A percentile compares a stretch with the other conserved stretches of the same genome.
These are phyloP conservation scores for Drosophila vallismaia DNA, from an alignment of 2,888 invertebrate species.

Conservation along the genomic window DNA sequence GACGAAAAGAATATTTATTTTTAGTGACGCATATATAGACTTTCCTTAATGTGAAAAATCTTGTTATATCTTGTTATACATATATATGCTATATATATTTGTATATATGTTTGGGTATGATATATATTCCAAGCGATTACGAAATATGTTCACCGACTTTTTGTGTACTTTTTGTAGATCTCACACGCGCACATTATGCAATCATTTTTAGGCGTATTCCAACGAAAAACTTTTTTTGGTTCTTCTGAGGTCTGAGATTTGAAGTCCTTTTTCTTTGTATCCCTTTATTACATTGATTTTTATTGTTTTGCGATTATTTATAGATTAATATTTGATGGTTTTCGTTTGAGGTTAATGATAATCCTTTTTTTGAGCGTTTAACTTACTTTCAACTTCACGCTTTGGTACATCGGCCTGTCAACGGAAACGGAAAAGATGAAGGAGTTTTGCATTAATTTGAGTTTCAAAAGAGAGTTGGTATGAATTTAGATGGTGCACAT, in stretches of 20 bases:
- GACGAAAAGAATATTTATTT: conserved; percentile 21
- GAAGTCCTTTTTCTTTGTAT: conserved; percentile 19
- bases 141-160: conserved; percentile 55
- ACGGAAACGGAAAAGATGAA: conserved; percentile 80
- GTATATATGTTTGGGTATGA: conserved; percentile 11
- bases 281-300: conserved; percentile 10
- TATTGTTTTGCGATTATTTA: conserved; percentile 5
- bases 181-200: conserved; percentile 78
- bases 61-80: conserved; percentile 15
- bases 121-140: conserved; percentile 62
- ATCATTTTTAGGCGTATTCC: conserved; percentile 44
- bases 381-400: conserved; percentile 96
- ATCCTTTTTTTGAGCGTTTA: conserved; percentile 72
- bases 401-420: conserved; percentile 92
- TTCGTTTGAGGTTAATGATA: conserved; percentile 70
- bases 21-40: conserved; percentile 14
- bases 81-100: conserved; percentile 26
- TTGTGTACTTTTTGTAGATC: conserved; percentile 45
- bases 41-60: conserved; percentile 43
- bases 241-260: background rate
- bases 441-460: conserved; percentile 46
- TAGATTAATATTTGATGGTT: conserved; percentile 27
- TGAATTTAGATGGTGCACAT: background rate
- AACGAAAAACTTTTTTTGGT: background rate
- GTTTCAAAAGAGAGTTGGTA: conserved; percentile 8